phyloP scores from a whole-genome alignment of 2,888 invertebrate species.

The Athalia circularis region DNA sequence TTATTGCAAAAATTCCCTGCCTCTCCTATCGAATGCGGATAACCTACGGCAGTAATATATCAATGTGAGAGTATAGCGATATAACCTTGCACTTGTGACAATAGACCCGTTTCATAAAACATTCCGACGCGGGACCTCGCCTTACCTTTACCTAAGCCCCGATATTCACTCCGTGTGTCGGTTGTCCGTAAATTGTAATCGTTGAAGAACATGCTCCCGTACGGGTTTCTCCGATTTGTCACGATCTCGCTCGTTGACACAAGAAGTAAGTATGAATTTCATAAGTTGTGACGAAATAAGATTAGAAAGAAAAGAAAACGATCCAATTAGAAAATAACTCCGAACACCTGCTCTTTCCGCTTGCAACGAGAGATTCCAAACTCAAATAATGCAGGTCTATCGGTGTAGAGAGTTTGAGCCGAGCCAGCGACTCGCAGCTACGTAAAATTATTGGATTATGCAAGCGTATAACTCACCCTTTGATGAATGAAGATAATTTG shows the following conservation, averaged over 20 bases:
- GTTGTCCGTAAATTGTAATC: not conserved
- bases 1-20: too few species aligned
- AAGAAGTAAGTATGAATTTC: not conserved
- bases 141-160: not conserved
- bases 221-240: not conserved
- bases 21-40: too few species aligned
- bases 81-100: not conserved
- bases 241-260: not conserved
- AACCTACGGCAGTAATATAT: too few species aligned
- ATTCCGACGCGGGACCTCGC: not conserved
- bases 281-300: not conserved
- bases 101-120: constrained; percentile 1
- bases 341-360: too few species aligned
- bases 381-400: too few species aligned
- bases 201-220: not conserved
- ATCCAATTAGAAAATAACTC: not conserved
- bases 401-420: not conserved
- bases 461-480: constrained; percentile 25
- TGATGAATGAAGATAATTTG: constrained; percentile 1
- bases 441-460: not conserved
- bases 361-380: too few species aligned
- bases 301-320: not conserved
- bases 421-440: not conserved
- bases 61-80: not conserved
- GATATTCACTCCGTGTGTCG: not conserved